These are phyloP conservation scores for Epirrita christyi DNA, from an alignment of 2,888 invertebrate species.

Conservation along the genomic window DNA sequence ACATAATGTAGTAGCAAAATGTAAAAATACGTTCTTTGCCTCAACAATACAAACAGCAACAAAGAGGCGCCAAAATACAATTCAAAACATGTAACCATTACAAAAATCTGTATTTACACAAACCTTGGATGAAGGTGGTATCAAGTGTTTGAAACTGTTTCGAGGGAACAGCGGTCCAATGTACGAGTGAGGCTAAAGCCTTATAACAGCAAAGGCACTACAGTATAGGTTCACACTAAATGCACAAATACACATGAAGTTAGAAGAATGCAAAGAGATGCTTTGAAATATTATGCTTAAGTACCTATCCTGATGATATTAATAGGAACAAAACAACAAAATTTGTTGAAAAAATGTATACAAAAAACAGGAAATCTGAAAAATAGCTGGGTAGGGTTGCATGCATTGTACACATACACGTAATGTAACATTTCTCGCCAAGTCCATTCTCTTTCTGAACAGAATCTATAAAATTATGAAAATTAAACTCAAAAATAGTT, in stretches of 20 bases:
- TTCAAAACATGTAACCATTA: conserved; percentile 62
- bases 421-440: no score
- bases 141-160: not conserved
- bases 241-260: not conserved
- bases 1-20: conserved; percentile 75
- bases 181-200: not conserved
- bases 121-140: conserved; percentile 21
- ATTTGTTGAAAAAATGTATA: no score
- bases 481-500: no score
- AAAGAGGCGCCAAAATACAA: conserved; percentile 50
- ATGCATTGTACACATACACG: no score
- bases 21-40: conserved; percentile 57
- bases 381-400: no score
- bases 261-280: not conserved
- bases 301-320: not conserved
- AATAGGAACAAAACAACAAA: not conserved
- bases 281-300: not conserved
- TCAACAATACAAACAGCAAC: conserved; percentile 17
- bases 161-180: conserved; percentile 2
- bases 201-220: not conserved
- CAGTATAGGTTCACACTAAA: not conserved
- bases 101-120: conserved; percentile 73
- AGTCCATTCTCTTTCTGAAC: no score
- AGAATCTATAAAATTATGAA: no score
- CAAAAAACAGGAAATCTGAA: no score